Conservation (phyloP, 2,113 vertebrate genomes). For the Numenius arquata region DNA sequence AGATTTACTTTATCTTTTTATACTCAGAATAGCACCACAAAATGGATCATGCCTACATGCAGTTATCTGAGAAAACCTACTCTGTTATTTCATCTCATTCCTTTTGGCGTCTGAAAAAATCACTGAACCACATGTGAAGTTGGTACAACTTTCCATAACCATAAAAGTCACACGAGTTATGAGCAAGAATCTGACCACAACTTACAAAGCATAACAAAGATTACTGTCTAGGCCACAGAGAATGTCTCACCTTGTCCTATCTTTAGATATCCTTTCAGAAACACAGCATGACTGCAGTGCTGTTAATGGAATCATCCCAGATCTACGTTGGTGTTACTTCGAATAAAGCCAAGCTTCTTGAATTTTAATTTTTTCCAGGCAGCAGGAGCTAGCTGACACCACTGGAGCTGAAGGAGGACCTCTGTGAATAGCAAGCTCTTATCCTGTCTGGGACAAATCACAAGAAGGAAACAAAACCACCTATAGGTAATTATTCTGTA, state of each 20-base stretch:
- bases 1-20: conserved; percentile 33
- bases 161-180: not conserved
- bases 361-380: not conserved
- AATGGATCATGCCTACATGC: not conserved
- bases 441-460: not conserved
- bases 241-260: not conserved
- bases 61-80: not conserved
- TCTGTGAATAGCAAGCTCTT: not conserved
- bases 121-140: not conserved
- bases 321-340: not conserved
- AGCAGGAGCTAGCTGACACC: not conserved
- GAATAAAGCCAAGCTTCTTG: not conserved
- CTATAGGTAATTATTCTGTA: not conserved
- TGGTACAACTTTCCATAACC: not conserved
- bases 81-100: not conserved
- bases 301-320: not conserved
- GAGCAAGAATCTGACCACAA: not conserved
- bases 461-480: not conserved
- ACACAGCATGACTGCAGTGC: not conserved
- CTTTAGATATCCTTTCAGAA: not conserved
- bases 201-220: not conserved
- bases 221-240: not conserved
- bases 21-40: not conserved
- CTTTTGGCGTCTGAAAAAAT: not conserved
- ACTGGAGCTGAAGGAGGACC: not conserved